Evolutionary conservation across 2,888 invertebrate genomes (phyloP).

Genomic region (Drosophila atripex): DNA sequence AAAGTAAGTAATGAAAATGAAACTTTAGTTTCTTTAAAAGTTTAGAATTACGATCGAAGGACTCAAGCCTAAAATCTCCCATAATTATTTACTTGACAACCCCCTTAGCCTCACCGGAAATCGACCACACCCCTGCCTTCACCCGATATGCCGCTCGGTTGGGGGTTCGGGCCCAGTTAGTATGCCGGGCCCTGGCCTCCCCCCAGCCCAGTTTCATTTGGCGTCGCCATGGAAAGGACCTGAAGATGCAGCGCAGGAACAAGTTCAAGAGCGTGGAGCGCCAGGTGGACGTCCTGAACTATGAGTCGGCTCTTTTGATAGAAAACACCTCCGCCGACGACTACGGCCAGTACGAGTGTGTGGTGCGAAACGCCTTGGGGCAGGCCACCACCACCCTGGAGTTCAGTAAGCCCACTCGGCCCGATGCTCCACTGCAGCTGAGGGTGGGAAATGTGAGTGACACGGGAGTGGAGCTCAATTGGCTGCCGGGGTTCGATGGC

Average conservation of each 20-base stretch:
- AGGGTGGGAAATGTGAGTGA: conserved; percentile 79
- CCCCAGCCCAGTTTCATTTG: conserved; percentile 81
- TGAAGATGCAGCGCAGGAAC: conserved; percentile 81
- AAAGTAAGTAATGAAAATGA: conserved; percentile 70
- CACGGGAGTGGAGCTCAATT: conserved; percentile 71
- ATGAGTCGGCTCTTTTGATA: conserved; percentile 76
- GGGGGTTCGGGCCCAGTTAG: conserved; percentile 77
- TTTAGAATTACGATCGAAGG: not conserved
- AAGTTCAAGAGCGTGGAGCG: conserved; percentile 79
- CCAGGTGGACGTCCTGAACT: conserved; percentile 74
- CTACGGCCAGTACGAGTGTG: conserved; percentile 81
- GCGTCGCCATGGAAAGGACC: conserved; percentile 81
- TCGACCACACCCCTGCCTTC: conserved; percentile 75
- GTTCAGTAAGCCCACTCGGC: conserved; percentile 80
- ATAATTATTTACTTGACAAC: not conserved
- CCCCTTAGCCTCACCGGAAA: conserved; percentile 78
- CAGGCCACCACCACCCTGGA: conserved; percentile 80
- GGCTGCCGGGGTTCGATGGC: conserved; percentile 81
- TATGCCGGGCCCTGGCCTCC: conserved; percentile 78
- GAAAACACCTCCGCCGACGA: conserved; percentile 81
- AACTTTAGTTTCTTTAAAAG: not conserved
- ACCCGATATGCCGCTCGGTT: conserved; percentile 80
- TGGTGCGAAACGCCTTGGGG: conserved; percentile 78
- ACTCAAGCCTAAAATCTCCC: not conserved
- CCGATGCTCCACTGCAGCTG: conserved; percentile 76